Percentiles rank a stretch among this genome's conserved stretches.
phyloP scores from a whole-genome alignment of 2,888 invertebrate genomes.

The Cantharis rustica region DNA sequence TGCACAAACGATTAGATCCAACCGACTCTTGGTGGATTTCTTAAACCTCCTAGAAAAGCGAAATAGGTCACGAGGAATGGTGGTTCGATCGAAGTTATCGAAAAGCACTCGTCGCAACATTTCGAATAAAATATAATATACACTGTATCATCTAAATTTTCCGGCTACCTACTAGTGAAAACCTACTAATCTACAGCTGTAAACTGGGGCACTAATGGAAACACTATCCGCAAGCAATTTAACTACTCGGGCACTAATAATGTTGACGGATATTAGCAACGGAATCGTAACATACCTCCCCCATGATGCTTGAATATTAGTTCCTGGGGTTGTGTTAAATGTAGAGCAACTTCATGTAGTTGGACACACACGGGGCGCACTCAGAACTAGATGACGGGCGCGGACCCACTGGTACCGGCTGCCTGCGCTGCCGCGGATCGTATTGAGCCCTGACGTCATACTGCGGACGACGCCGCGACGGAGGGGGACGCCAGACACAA shows the following conservation, averaged over 20 bases:
- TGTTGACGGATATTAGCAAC: neutral
- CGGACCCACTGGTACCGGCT: constrained; percentile 64
- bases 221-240: constrained; percentile 11
- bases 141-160: neutral
- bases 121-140: neutral
- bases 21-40: neutral
- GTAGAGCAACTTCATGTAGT: constrained; percentile 49
- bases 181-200: neutral
- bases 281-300: constrained; percentile 50
- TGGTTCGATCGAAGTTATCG: constrained; percentile 2
- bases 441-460: constrained; percentile 67
- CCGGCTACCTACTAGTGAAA: neutral
- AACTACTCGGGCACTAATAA: neutral
- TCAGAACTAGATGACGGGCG: constrained; percentile 67
- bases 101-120: neutral
- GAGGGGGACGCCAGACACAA: constrained; percentile 53
- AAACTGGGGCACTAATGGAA: constrained; percentile 4
- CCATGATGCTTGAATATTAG: constrained; percentile 44
- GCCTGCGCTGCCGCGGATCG: constrained; percentile 53
- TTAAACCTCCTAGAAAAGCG: neutral
- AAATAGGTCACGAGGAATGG: neutral
- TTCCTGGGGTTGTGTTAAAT: constrained; percentile 46
- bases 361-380: constrained; percentile 60
- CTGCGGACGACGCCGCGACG: constrained; percentile 59
- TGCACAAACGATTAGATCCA: neutral